phyloP scores from a whole-genome alignment of 2,888 invertebrate species.

The Agonopterix alstromeriana region DNA sequence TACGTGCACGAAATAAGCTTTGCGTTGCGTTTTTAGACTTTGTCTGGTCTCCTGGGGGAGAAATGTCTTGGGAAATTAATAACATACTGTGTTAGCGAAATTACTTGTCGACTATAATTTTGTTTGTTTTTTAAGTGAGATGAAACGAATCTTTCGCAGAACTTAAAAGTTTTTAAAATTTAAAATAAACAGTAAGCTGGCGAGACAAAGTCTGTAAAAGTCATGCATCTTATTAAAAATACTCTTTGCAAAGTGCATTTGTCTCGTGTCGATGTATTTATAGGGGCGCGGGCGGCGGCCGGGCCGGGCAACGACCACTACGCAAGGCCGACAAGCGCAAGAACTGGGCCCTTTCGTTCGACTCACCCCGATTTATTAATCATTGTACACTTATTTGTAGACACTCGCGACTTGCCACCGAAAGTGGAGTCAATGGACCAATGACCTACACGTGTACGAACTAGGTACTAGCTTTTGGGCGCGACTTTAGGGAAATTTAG shows the following conservation, averaged over 20 bases:
- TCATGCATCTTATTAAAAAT: conserved; percentile 4
- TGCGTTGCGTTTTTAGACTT: not conserved
- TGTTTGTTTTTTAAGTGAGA: too few species aligned
- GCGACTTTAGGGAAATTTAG: too few species aligned
- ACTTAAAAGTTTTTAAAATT: too few species aligned
- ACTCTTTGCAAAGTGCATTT: conserved; percentile 38
- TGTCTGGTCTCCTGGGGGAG: not conserved
- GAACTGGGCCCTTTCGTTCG: conserved; percentile 14
- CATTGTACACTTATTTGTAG: not conserved
- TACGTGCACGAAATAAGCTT: conserved; percentile 15
- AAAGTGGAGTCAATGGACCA: too few species aligned
- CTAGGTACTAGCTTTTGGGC: too few species aligned
- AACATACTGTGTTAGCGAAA: too few species aligned
- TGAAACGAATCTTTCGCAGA: too few species aligned
- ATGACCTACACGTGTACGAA: too few species aligned
- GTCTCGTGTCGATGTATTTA: conserved; percentile 56
- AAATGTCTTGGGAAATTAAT: not conserved
- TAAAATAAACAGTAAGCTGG: not conserved
- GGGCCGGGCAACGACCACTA: conserved; percentile 23
- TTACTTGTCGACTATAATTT: too few species aligned
- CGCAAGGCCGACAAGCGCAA: conserved; percentile 24
- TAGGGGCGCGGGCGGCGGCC: conserved; percentile 35
- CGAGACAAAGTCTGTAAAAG: conserved; percentile 5
- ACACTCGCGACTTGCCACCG: too few species aligned
- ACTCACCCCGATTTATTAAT: conserved; percentile 3